phyloP scores from a whole-genome alignment of 1,140 invertebrate species.

The Solenopsis fugax region DNA sequence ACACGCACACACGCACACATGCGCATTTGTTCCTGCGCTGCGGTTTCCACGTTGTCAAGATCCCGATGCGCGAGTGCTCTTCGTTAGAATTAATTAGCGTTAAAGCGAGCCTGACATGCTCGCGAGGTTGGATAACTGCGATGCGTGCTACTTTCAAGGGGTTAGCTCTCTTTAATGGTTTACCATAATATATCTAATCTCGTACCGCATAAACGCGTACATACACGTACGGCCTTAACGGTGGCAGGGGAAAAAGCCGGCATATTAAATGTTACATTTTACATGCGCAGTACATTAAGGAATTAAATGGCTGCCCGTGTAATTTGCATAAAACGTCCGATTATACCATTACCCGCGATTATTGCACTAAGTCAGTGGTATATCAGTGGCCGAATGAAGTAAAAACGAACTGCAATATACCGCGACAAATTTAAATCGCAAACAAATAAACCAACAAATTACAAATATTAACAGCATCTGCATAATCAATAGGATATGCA shows the following conservation, averaged over 20 bases:
- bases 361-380: conserved; percentile 11
- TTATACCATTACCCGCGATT: conserved; percentile 19
- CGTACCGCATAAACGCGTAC: conserved; percentile 22
- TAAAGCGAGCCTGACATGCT: conserved; percentile 64
- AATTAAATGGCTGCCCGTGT: conserved; percentile 37
- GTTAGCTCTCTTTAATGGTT: conserved; percentile 49
- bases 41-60: conserved; percentile 48
- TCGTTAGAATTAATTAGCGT: conserved; percentile 75
- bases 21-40: conserved; percentile 21
- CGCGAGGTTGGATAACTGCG: conserved; percentile 46
- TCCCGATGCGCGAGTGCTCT: conserved; percentile 65
- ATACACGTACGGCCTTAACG: not conserved
- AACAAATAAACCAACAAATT: conserved; percentile 7
- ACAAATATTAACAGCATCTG: not conserved
- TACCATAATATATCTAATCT: conserved; percentile 62
- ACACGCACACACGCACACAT: not conserved
- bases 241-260: not conserved
- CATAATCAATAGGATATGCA: not conserved
- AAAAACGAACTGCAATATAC: not conserved
- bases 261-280: conserved; percentile 50
- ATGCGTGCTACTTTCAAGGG: conserved; percentile 58
- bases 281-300: conserved; percentile 29
- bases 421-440: not conserved
- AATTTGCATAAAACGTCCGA: conserved; percentile 41
- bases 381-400: conserved; percentile 14